phyloP scores from a whole-genome alignment of 2,113 vertebrate genomes.

The Grus americana region DNA sequence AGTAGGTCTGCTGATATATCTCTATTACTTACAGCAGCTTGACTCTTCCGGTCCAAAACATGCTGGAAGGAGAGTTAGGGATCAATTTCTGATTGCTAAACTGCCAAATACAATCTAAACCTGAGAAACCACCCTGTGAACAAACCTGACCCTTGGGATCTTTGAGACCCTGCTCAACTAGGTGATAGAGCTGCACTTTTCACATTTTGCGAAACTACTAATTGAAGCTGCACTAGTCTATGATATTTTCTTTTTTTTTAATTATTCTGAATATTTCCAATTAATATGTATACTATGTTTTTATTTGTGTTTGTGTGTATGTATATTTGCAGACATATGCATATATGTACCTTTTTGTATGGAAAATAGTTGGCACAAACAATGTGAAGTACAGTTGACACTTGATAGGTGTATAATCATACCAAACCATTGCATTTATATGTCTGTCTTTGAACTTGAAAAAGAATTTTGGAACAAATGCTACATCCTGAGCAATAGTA shows the following conservation, averaged over 20 bases:
- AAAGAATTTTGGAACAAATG: neutral
- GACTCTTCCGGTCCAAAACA: neutral
- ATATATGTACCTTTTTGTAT: neutral
- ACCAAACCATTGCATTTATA: neutral
- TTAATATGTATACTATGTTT: neutral
- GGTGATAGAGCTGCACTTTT: neutral
- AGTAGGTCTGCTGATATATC: neutral
- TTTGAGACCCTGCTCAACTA: neutral
- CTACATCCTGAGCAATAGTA: fast-evolving
- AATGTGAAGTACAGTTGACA: neutral
- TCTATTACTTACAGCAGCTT: neutral
- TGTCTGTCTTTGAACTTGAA: neutral
- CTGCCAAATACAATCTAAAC: slow-evolving; percentile 9
- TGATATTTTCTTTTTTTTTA: fast-evolving
- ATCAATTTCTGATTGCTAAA: slow-evolving; percentile 39
- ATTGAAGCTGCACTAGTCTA: neutral
- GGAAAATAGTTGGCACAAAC: neutral
- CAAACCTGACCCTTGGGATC: neutral
- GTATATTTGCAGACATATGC: neutral
- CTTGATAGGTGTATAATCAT: neutral
- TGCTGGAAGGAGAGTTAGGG: neutral
- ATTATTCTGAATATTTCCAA: neutral
- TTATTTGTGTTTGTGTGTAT: neutral
- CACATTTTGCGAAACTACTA: neutral
- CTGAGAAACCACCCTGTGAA: neutral